Evolutionary conservation across 1,140 invertebrate genomes (phyloP), one percentile per base, ranked within the genome.

Genomic region (Rhopalosiphum maidis): DNA sequence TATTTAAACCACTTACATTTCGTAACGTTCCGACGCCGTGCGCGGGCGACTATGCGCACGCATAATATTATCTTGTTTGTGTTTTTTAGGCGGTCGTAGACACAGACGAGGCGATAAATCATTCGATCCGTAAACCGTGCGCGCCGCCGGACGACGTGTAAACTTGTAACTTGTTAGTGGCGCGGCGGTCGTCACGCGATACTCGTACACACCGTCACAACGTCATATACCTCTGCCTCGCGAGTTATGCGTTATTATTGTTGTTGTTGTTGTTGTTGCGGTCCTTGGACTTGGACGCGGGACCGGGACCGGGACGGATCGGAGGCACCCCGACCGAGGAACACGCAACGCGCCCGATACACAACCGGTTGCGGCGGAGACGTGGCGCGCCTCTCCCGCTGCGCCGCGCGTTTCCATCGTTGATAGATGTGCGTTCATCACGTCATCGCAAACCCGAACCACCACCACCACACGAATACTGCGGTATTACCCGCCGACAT

Each of bases 371-470:
- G 30, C 21, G 15, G 41, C n/a, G 25, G 5, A 77, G 5, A 77
- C 41, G 43, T 87, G 85, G 88, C 88, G 48, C n/a, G 51, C 88
- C 88, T 30, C 5, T 90, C 48, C 51, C 51, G 88, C 88, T 90
- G 88, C 25, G 48, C 22, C 43, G 21, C 43, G 18, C n/a, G 86
- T 55, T 55, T 90, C 23, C 21, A 9, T 11, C 46, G 46, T 35
- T 90, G 88, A 90, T 55, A 1, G 88, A 90, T 90, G 51, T 55
- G 88, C 88, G 88, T 90, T 90, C 55, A 54, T 90, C 88, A 90
- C 88, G 88, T 90, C 88, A 90, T 90, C 88, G 23, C 35, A 51
- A 51, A 35, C 86, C 46, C 86, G 41, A 41, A 41, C 41, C n/a
- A 51, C 35, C 48, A 41, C 41, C n/a, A 51, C 35, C 48, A 21